A percentile compares a stretch with the other conserved stretches of the same genome.
Conservation (phyloP, 2,888 invertebrate species). For the Athalia cordata region DNA sequence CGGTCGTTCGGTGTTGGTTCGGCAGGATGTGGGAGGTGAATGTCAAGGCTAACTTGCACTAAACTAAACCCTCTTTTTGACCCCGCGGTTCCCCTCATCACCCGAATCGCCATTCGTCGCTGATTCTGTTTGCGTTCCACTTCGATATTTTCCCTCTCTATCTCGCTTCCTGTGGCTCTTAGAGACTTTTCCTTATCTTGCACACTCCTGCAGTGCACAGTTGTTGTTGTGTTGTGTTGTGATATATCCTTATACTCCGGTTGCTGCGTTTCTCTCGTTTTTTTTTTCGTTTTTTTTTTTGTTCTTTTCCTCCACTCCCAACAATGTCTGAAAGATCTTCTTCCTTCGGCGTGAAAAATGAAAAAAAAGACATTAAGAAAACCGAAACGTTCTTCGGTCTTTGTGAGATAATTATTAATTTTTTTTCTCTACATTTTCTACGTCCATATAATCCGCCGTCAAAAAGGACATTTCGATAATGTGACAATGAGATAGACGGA, state of each 20-base stretch:
- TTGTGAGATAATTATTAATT: neutral
- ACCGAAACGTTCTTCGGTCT: neutral
- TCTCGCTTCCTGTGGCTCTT: neutral
- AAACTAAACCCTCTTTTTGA: slow-evolving; percentile 17
- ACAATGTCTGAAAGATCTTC: neutral
- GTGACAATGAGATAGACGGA: slow-evolving; percentile 23
- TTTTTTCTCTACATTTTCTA: neutral
- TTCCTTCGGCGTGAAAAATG: neutral
- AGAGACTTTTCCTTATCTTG: neutral
- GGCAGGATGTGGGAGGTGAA: slow-evolving; percentile 65
- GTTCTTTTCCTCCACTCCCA: no score
- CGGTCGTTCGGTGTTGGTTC: slow-evolving; percentile 40
- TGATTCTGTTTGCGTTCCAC: slow-evolving; percentile 58
- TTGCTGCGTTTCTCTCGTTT: no score
- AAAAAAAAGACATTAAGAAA: slow-evolving; percentile 25
- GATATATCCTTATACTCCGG: neutral
- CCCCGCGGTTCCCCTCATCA: slow-evolving; percentile 19
- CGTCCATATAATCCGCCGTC: neutral
- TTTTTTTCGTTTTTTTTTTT: no score
- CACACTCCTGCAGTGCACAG: neutral
- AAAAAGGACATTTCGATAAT: neutral
- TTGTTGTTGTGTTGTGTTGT: neutral
- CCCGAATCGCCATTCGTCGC: slow-evolving; percentile 45
- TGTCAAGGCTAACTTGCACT: slow-evolving; percentile 61
- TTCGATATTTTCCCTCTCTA: slow-evolving; percentile 2